Percentiles rank a stretch among this genome's conserved stretches.
These are phyloP conservation scores for Suncus etruscus DNA, from an alignment of 2,113 vertebrate species.

Conservation along the genomic window DNA sequence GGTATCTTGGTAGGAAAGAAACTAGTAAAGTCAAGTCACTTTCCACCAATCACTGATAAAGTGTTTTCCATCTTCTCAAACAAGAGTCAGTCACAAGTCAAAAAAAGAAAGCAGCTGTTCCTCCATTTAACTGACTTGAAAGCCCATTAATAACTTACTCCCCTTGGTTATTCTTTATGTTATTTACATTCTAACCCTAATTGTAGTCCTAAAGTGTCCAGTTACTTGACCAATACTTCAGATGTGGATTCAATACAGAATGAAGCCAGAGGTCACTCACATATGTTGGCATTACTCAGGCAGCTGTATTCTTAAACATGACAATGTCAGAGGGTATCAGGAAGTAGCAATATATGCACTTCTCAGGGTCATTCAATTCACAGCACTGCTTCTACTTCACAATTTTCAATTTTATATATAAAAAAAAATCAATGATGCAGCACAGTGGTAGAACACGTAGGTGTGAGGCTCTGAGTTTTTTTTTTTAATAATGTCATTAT, in stretches of 20 bases:
- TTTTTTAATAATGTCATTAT: too few relatives aligned
- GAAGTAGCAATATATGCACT: not conserved
- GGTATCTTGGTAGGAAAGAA: not conserved
- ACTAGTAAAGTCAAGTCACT: not conserved
- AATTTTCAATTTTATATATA: not conserved
- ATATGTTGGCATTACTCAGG: not conserved
- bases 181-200: not conserved
- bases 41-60: not conserved
- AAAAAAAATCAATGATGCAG: too few relatives aligned
- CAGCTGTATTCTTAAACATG: not conserved
- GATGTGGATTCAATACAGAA: not conserved
- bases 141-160: not conserved
- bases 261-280: not conserved
- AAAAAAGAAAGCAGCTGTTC: not conserved
- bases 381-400: not conserved
- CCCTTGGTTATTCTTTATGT: not conserved
- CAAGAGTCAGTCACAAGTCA: not conserved
- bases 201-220: conserved; percentile 2
- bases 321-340: rapidly evolving
- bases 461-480: too few relatives aligned
- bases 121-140: not conserved
- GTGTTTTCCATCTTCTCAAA: not conserved
- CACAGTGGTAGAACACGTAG: too few relatives aligned
- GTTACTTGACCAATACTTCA: not conserved
- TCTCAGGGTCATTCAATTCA: not conserved